These are phyloP conservation scores for Phyllotreta cruciferae DNA, from an alignment of 2,888 invertebrate genomes.

Conservation along the genomic window DNA sequence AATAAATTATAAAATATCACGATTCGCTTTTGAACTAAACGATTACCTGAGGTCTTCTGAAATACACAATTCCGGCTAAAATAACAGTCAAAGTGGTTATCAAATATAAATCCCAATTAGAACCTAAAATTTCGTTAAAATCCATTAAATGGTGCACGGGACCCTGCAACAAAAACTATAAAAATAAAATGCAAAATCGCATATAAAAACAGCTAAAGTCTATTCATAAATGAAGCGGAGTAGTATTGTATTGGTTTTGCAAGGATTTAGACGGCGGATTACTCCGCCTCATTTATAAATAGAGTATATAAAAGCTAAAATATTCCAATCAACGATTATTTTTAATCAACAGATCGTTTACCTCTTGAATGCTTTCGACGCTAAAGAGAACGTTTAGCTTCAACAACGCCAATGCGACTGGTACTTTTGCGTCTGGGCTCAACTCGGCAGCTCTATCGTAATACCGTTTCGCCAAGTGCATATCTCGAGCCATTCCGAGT, in stretches of 20 bases:
- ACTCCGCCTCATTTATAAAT: too few relatives aligned
- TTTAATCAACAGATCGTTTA: constrained; percentile 54
- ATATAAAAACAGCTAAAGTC: not conserved
- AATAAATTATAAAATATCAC: constrained; percentile 38
- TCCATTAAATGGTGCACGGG: constrained; percentile 70
- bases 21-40: constrained; percentile 15
- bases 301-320: not conserved
- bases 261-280: too few relatives aligned
- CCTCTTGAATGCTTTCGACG: constrained; percentile 76
- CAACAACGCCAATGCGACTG: constrained; percentile 88
- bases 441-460: constrained; percentile 97
- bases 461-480: constrained; percentile 91
- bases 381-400: constrained; percentile 81
- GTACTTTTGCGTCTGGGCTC: constrained; percentile 90
- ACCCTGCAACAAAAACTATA: constrained; percentile 62
- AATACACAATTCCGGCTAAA: constrained; percentile 83
- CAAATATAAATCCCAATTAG: constrained; percentile 95
- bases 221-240: too few relatives aligned
- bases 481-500: constrained; percentile 85
- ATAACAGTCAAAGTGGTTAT: constrained; percentile 82
- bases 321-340: constrained; percentile 2
- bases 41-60: constrained; percentile 68
- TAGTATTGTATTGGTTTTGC: too few relatives aligned
- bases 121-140: constrained; percentile 75
- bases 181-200: constrained; percentile 24